Conservation (phyloP, 2,113 vertebrate genomes). For the Caranx melampygus region DNA sequence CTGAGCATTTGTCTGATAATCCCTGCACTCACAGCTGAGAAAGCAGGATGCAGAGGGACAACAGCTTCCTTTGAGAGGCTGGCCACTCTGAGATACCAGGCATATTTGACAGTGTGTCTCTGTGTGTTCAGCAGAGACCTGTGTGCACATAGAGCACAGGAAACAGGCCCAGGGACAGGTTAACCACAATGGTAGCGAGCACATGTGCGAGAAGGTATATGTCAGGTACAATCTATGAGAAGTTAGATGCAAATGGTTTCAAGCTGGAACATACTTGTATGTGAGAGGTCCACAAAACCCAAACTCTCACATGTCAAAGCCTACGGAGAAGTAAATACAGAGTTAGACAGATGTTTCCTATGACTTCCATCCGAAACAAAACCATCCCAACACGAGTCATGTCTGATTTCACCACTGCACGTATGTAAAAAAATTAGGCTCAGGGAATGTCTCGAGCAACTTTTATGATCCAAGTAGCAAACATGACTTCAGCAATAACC, state of each 20-base stretch:
- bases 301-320: not conserved
- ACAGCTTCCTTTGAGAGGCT: conserved; percentile 69
- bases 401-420: not conserved
- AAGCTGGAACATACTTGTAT: not conserved
- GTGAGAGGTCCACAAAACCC: not conserved
- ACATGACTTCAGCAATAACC: conserved; percentile 27
- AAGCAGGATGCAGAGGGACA: conserved; percentile 56
- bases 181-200: conserved; percentile 17
- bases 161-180: conserved; percentile 32
- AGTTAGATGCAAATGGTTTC: not conserved
- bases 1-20: conserved; percentile 44
- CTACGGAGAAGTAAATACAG: not conserved
- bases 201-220: conserved; percentile 18
- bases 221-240: not conserved
- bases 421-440: not conserved
- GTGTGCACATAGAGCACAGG: conserved; percentile 54
- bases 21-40: conserved; percentile 18
- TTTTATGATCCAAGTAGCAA: conserved; percentile 22
- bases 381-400: not conserved
- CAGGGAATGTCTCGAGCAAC: conserved; percentile 4
- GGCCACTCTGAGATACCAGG: conserved; percentile 52
- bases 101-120: conserved; percentile 75
- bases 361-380: conserved; percentile 4
- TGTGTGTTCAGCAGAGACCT: conserved; percentile 67
- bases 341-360: not conserved